phyloP scores from a whole-genome alignment of 2,888 invertebrate species.

The Lochmaea crataegi region DNA sequence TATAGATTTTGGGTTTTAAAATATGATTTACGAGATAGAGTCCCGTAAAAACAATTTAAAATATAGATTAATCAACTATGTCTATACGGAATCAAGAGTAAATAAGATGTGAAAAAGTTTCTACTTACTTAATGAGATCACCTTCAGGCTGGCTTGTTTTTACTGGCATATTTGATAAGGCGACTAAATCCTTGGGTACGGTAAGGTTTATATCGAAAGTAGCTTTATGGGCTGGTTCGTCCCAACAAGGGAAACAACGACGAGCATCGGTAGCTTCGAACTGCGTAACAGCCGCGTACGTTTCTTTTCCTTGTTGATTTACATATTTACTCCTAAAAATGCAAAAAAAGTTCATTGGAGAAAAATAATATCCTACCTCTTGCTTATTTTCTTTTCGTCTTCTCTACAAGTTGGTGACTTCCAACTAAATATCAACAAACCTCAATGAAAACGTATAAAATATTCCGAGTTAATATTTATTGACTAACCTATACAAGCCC shows the following conservation, averaged over 20 bases:
- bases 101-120: too few relatives aligned
- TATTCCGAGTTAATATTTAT: too few relatives aligned
- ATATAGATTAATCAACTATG: too few relatives aligned
- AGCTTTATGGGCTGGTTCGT: conserved; percentile 96
- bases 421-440: too few relatives aligned
- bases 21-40: too few relatives aligned
- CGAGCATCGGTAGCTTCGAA: conserved; percentile 93
- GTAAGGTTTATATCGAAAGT: conserved; percentile 90
- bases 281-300: conserved; percentile 90
- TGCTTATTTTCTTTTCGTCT: too few relatives aligned
- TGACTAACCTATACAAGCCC: conserved; percentile 81
- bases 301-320: conserved; percentile 78
- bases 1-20: too few relatives aligned
- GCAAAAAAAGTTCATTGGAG: not conserved
- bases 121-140: conserved; percentile 47
- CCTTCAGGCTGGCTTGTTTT: conserved; percentile 55
- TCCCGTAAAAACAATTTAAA: too few relatives aligned
- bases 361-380: too few relatives aligned
- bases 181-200: conserved; percentile 82
- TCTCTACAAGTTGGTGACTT: too few relatives aligned
- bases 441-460: too few relatives aligned
- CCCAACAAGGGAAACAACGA: conserved; percentile 95
- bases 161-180: conserved; percentile 93
- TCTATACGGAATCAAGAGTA: too few relatives aligned
- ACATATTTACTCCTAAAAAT: conserved; percentile 87